Base-by-base conservation (phyloP, 2,797 vertebrate species). In the Poeciliopsis gracilis region DNA sequence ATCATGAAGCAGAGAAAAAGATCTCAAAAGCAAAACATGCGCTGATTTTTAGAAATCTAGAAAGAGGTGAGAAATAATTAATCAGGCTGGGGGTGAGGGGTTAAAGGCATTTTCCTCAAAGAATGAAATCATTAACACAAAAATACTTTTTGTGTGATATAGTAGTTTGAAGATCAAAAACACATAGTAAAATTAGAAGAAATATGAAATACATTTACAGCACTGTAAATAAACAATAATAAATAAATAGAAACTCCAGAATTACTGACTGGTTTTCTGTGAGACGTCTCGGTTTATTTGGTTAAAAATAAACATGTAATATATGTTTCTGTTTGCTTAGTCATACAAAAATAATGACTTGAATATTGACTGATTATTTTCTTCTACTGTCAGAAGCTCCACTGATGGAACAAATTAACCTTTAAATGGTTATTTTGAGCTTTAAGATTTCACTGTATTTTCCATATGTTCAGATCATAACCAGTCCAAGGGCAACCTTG, bases 371-470 rank as follows among this genome's bases (percentile, higher is more conserved):
- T 46, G 9, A 13, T 28, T 41, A 18, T 51, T 15, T 63, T 61
- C 23, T 15, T 61, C 18, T 28, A 10, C 36, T 51, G 16, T 51
- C 6, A 33, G 46, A 73, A 28, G 16, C 20, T 59, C 8, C 15
- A 23, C 57, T 3, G 45, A 75, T 5, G 43, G 47, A 82, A 67
- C 77, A 13, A 77, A 77, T 30, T 15, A n/a, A 38, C 28, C 36
- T 15, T 45, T 30, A 49, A 76, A n/a, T 59, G 18, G 11, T 59
- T 53, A 72, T 13, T 23, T 73, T 53, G 55, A 6, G 12, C 66
- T 45, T 69, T 69, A n/a, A n/a, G 6, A 43, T n/a, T 45, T 7
- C 25, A 23, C 23, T 41, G 1, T 23, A 41, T n/a, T 69, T 43
- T 5, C 23, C 11, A n/a, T 30, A 1, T 6, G 5, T 13, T 67